These are phyloP conservation scores for Phycodurus eques DNA, from an alignment of 2,113 vertebrate genomes.

Conservation along the genomic window DNA sequence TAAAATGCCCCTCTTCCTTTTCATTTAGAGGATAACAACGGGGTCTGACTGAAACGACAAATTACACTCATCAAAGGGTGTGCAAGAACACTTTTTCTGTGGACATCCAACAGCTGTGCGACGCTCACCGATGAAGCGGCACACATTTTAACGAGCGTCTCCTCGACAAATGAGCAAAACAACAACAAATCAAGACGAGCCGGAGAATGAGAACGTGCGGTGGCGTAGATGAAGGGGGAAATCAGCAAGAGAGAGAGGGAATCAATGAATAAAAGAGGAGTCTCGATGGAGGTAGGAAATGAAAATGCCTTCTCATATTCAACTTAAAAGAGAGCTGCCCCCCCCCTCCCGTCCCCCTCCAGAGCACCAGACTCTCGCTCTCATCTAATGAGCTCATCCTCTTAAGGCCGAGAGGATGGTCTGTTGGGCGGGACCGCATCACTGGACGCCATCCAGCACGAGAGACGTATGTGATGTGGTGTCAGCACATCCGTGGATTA, in stretches of 20 bases:
- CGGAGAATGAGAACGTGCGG: conserved; percentile 35
- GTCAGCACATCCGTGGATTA: not conserved
- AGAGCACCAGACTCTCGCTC: not conserved
- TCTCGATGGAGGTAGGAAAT: conserved; percentile 31
- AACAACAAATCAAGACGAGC: conserved; percentile 29
- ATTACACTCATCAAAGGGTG: conserved; percentile 49
- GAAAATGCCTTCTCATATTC: conserved; percentile 17
- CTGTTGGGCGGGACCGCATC: conserved; percentile 21
- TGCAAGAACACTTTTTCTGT: conserved; percentile 56
- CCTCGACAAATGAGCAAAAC: conserved; percentile 28
- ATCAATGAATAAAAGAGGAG: conserved; percentile 32
- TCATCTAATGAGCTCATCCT: conserved; percentile 34
- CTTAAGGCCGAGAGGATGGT: conserved; percentile 14
- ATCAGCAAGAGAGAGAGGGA: conserved; percentile 13
- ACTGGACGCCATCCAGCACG: conserved; percentile 8
- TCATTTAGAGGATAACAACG: conserved; percentile 28
- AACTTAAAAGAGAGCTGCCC: not conserved
- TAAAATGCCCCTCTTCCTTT: conserved; percentile 19
- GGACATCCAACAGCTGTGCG: conserved; percentile 4
- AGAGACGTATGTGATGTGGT: conserved; percentile 17
- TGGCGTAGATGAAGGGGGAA: conserved; percentile 4
- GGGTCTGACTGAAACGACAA: conserved; percentile 43
- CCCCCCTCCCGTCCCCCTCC: not conserved
- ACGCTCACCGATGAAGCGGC: conserved; percentile 15
- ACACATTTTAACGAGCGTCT: conserved; percentile 31